These are phyloP conservation scores for Amblyjoppa fuscipennis DNA, from an alignment of 2,888 invertebrate genomes.

Conservation along the genomic window DNA sequence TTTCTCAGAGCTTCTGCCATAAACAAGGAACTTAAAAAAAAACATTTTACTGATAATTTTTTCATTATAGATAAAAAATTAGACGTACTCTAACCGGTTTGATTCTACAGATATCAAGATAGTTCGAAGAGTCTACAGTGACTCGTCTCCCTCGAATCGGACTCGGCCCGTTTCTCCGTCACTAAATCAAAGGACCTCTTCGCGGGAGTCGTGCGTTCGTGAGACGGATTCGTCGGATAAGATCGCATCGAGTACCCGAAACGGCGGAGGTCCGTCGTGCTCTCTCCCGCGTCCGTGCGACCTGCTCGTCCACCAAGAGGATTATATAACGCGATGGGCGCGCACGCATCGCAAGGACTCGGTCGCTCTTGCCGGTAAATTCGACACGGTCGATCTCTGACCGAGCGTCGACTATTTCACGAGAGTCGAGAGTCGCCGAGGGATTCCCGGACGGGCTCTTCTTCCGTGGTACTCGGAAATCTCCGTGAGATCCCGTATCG, in stretches of 20 bases:
- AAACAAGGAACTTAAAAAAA: not conserved
- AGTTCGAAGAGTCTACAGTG: not conserved
- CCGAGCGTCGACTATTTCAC: not conserved
- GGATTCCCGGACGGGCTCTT: not conserved
- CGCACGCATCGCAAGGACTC: conserved; percentile 3
- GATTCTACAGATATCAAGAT: not conserved
- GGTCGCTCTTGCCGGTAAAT: conserved; percentile 3
- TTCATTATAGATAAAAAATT: not conserved
- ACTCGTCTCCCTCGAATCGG: not conserved
- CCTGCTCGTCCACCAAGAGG: not conserved
- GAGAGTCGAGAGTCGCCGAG: not conserved
- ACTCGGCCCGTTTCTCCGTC: conserved; percentile 34
- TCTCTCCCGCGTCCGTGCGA: not conserved
- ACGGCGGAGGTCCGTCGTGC: conserved; percentile 33
- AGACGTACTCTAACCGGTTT: not conserved
- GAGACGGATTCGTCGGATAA: conserved; percentile 71
- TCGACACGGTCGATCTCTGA: conserved; percentile 2
- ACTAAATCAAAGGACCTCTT: conserved; percentile 79
- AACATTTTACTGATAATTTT: not conserved
- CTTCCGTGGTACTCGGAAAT: conserved; percentile 3
- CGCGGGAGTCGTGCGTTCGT: conserved; percentile 74
- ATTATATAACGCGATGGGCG: not conserved
- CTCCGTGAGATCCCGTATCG: conserved; percentile 75
- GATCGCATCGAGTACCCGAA: conserved; percentile 76
- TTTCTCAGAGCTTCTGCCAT: not conserved